Percentiles rank a stretch among this genome's conserved stretches.
Evolutionary conservation across 2,888 invertebrate genomes (phyloP).

Genomic region (Petrolisthes manimaculis): DNA sequence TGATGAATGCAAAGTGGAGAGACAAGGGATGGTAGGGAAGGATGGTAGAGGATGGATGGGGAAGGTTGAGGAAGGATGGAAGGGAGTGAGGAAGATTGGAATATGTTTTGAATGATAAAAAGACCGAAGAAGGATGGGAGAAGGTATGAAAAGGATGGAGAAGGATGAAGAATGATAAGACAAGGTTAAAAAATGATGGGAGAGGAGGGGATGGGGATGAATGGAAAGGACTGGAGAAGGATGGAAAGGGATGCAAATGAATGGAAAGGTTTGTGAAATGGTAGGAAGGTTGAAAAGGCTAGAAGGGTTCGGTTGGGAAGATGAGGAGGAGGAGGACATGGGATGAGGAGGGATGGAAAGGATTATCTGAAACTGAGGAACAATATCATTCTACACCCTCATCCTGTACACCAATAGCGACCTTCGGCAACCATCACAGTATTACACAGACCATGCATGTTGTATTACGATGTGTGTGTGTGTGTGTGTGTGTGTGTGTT

Average conservation of each 20-base stretch:
- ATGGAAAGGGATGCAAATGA: neutral
- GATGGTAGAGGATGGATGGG: neutral
- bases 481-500: too few relatives aligned
- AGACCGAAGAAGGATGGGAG: neutral
- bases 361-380: too few relatives aligned
- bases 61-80: conserved; percentile 1
- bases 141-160: neutral
- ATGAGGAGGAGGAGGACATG: neutral
- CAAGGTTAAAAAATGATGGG: neutral
- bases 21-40: neutral
- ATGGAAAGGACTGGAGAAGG: neutral
- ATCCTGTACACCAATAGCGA: too few relatives aligned
- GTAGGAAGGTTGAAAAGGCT: neutral
- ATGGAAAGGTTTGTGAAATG: too few relatives aligned
- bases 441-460: too few relatives aligned
- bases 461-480: too few relatives aligned
- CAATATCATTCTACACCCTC: too few relatives aligned
- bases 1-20: conserved; percentile 16
- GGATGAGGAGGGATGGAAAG: conserved; percentile 1
- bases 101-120: too few relatives aligned
- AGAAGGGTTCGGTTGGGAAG: neutral
- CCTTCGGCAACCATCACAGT: too few relatives aligned
- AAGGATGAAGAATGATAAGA: neutral
- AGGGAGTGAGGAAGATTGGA: neutral
- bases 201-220: neutral